Evolutionary conservation across 2,888 invertebrate genomes (phyloP).

Genomic region (Tetranychus truncatus): DNA sequence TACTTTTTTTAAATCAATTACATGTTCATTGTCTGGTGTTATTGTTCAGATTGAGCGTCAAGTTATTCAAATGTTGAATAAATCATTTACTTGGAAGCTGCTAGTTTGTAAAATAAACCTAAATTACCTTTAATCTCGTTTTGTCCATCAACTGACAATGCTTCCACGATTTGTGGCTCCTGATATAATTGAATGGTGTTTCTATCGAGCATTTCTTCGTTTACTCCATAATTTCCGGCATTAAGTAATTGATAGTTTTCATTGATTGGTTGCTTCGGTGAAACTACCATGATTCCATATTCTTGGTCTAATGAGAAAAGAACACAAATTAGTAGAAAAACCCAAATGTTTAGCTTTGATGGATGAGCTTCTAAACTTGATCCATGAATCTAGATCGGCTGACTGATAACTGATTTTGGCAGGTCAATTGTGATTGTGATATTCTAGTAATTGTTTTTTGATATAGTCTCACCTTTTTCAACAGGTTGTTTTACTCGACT

Average conservation of each 20-base stretch:
- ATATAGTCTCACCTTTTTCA: background rate
- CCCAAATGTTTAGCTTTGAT: background rate
- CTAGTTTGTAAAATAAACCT: background rate
- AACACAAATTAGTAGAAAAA: no score
- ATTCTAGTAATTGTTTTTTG: background rate
- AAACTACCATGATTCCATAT: background rate
- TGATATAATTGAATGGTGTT: background rate
- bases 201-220: background rate
- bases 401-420: background rate
- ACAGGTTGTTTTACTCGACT: background rate
- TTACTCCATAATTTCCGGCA: background rate
- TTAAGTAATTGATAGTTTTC: background rate
- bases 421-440: background rate
- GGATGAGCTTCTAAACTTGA: background rate
- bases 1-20: no score
- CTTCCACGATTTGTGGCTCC: background rate
- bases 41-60: no score
- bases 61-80: background rate
- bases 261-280: background rate
- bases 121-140: background rate
- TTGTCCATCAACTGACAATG: background rate
- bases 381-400: no score
- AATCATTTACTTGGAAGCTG: background rate
- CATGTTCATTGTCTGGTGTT: no score
- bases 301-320: background rate